phyloP scores from a whole-genome alignment of 2,797 vertebrate genomes.

The Siniperca scherzeri region DNA sequence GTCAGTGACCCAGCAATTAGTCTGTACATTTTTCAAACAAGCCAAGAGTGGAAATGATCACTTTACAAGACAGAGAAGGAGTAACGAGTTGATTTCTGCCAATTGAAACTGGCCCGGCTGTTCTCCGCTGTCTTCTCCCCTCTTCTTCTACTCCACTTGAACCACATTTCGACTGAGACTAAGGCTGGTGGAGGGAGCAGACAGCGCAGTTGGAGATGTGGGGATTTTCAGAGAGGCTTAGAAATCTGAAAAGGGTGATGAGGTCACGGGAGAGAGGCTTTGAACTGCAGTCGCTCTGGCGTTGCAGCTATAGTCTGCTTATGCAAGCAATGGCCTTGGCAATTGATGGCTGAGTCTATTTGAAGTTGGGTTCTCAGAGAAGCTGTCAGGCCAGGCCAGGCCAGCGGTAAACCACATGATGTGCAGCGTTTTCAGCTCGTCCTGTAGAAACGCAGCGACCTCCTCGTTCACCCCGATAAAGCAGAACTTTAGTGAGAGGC shows the following conservation, averaged over 20 bases:
- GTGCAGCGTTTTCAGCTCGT: not conserved
- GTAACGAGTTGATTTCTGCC: slow-evolving; percentile 29
- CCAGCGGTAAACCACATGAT: slow-evolving; percentile 21
- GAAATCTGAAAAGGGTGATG: slow-evolving; percentile 36
- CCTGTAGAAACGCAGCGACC: not conserved
- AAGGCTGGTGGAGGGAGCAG: not conserved
- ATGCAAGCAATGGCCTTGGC: slow-evolving; percentile 47
- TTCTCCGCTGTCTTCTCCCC: slow-evolving; percentile 11
- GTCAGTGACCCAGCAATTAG: slow-evolving; percentile 47
- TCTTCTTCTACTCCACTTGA: not conserved
- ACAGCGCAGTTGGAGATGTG: slow-evolving; percentile 11
- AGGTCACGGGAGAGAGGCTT: slow-evolving; percentile 55
- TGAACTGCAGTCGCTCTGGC: slow-evolving; percentile 38
- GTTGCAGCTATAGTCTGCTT: slow-evolving; percentile 38
- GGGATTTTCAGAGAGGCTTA: slow-evolving; percentile 57
- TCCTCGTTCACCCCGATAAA: not conserved
- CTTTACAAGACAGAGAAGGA: slow-evolving; percentile 29
- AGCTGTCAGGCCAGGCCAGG: not conserved
- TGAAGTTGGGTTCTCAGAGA: slow-evolving; percentile 41
- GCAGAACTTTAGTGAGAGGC: not conserved
- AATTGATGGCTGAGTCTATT: slow-evolving; percentile 43
- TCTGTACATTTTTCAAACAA: slow-evolving; percentile 19
- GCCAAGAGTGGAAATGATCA: slow-evolving; percentile 35
- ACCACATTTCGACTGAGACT: slow-evolving; percentile 4
- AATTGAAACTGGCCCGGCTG: slow-evolving; percentile 39